Conservation (phyloP, 2,797 vertebrate genomes). For the Catharus ustulatus region DNA sequence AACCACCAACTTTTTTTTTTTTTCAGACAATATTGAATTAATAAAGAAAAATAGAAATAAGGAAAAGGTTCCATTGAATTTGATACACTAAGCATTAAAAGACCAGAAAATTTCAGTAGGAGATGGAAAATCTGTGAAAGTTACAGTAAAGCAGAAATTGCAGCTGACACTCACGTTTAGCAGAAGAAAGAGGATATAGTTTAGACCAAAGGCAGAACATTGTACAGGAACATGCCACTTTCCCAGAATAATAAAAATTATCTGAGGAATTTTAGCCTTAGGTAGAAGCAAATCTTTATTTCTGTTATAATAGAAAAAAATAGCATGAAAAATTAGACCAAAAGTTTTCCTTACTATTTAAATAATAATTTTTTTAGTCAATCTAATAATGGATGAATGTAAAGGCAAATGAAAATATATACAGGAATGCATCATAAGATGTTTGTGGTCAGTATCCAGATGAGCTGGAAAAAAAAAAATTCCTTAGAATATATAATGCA, state of each 20-base stretch:
- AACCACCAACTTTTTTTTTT: no score
- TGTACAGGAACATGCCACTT: background rate
- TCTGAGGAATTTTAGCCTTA: background rate
- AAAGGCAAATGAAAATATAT: background rate
- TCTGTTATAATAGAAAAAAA: background rate
- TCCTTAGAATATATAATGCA: background rate
- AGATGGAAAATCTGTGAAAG: background rate
- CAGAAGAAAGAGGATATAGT: background rate
- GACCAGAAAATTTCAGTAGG: background rate
- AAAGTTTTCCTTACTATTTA: background rate
- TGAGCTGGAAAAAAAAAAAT: background rate
- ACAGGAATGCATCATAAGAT: background rate
- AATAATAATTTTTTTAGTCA: background rate
- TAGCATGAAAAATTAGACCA: background rate
- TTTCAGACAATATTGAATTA: background rate
- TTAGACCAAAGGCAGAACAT: background rate
- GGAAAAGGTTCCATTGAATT: background rate
- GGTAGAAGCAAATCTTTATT: background rate
- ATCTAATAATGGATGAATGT: background rate
- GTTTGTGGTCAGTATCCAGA: background rate
- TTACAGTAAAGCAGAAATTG: background rate
- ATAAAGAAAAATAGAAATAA: background rate
- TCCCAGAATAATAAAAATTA: background rate
- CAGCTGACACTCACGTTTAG: background rate
- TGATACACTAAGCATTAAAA: background rate